Percentiles rank a stretch among this genome's conserved stretches.
These are phyloP conservation scores for Carollia perspicillata DNA, from an alignment of 2,113 vertebrate genomes.

Conservation along the genomic window DNA sequence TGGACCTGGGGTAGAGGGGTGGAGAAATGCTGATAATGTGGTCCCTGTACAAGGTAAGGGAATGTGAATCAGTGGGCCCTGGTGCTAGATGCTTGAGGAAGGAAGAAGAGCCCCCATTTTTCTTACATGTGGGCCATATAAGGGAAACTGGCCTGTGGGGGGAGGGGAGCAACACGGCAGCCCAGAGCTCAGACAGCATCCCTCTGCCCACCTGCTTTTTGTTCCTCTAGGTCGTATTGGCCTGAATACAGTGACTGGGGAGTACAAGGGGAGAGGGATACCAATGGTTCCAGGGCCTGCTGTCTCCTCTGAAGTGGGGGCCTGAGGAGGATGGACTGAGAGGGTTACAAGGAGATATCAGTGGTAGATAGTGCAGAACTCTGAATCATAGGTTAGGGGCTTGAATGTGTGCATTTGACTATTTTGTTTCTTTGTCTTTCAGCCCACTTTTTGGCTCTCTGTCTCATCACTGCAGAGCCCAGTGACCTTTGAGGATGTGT, in stretches of 20 bases:
- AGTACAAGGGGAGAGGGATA: neutral
- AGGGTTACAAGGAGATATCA: neutral
- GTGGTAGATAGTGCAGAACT: neutral
- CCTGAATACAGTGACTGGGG: neutral
- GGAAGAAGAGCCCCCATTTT: neutral
- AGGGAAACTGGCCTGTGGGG: neutral
- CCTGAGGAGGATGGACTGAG: neutral
- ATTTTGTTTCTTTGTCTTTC: neutral
- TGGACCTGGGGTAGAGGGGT: neutral
- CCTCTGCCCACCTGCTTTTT: neutral
- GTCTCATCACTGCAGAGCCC: neutral
- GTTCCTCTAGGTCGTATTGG: neutral
- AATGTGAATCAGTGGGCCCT: neutral
- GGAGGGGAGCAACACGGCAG: neutral
- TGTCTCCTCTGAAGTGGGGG: neutral
- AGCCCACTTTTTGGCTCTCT: neutral
- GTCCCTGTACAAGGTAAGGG: neutral
- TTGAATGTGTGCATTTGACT: neutral
- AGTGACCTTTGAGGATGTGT: neutral
- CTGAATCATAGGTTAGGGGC: neutral
- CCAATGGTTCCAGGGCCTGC: neutral
- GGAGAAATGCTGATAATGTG: neutral
- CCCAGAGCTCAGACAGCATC: neutral
- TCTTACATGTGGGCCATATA: neutral
- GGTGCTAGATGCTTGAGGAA: neutral